Percentiles rank a stretch among this genome's conserved stretches.
Evolutionary conservation across 2,888 invertebrate species (phyloP).

Genomic region (Lysandra coridon): DNA sequence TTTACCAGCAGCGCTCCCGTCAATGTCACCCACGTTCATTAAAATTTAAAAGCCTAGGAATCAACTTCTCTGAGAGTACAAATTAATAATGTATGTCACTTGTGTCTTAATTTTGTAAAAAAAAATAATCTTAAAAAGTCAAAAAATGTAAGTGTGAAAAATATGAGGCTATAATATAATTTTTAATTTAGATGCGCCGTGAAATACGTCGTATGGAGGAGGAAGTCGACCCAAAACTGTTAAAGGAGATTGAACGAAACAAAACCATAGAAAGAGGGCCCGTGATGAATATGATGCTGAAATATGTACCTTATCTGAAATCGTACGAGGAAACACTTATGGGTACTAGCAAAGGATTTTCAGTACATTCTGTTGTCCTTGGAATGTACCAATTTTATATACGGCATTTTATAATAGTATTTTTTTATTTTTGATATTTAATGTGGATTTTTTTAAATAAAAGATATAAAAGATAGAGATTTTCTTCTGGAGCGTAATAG

Average conservation of each 20-base stretch:
- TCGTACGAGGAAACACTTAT: constrained; percentile 52
- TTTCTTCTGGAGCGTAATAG: too few relatives aligned
- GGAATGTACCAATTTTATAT: neutral
- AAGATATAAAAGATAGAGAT: neutral
- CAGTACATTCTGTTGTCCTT: neutral
- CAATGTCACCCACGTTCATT: too few relatives aligned
- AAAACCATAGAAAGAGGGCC: constrained; percentile 49
- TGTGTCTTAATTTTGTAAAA: too few relatives aligned
- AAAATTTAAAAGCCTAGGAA: too few relatives aligned
- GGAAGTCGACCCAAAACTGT: constrained; percentile 17
- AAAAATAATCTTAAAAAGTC: too few relatives aligned
- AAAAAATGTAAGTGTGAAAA: too few relatives aligned
- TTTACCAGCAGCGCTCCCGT: too few relatives aligned
- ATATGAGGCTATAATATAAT: neutral
- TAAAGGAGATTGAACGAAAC: constrained; percentile 41
- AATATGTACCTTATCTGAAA: constrained; percentile 64
- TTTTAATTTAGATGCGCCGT: constrained; percentile 46
- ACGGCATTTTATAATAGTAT: neutral
- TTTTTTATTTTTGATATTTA: neutral
- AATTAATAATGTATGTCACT: too few relatives aligned
- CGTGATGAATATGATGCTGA: constrained; percentile 59
- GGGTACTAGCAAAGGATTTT: constrained; percentile 37
- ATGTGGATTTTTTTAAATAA: neutral
- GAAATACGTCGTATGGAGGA: constrained; percentile 37
- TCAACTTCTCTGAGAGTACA: too few relatives aligned